A percentile compares a stretch with the other conserved stretches of the same genome.
phyloP scores from a whole-genome alignment of 1,140 invertebrate species.

The Maconellicoccus hirsutus region DNA sequence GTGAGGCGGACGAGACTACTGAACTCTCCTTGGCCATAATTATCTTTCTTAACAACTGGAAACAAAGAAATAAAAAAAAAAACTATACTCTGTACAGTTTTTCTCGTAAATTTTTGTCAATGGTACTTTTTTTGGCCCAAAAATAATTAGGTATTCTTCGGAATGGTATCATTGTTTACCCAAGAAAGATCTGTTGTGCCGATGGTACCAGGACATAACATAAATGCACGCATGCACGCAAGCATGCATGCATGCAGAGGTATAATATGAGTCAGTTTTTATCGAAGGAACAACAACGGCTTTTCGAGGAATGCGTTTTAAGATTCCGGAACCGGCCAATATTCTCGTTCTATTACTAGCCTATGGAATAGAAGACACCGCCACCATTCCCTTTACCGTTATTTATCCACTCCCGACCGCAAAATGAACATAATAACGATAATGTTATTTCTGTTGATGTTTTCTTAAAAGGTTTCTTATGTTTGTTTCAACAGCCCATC shows the following conservation, averaged over 20 bases:
- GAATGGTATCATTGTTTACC: slow-evolving; percentile 9
- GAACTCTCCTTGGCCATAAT: too few species aligned
- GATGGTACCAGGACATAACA: too few species aligned
- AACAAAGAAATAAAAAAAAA: too few species aligned
- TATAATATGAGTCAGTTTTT: slow-evolving; percentile 17
- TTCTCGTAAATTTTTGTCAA: not conserved
- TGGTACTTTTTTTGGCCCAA: not conserved
- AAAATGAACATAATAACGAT: slow-evolving; percentile 15
- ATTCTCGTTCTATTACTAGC: not conserved
- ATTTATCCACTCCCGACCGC: not conserved
- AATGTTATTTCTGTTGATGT: slow-evolving; percentile 13
- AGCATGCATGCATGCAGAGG: too few species aligned
- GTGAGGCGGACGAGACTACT: too few species aligned
- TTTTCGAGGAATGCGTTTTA: slow-evolving; percentile 14
- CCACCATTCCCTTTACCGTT: not conserved
- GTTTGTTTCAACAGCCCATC: slow-evolving; percentile 8
- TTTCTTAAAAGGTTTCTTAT: slow-evolving; percentile 18
- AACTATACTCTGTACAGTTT: too few species aligned
- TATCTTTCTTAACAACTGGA: too few species aligned
- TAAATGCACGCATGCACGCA: too few species aligned
- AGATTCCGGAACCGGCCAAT: not conserved
- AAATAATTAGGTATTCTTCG: not conserved
- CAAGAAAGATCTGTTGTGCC: not conserved
- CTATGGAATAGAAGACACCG: not conserved
- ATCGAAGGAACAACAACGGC: slow-evolving; percentile 16